These are phyloP conservation scores for Lymantria dispar DNA, from an alignment of 2,888 invertebrate genomes.

Conservation along the genomic window DNA sequence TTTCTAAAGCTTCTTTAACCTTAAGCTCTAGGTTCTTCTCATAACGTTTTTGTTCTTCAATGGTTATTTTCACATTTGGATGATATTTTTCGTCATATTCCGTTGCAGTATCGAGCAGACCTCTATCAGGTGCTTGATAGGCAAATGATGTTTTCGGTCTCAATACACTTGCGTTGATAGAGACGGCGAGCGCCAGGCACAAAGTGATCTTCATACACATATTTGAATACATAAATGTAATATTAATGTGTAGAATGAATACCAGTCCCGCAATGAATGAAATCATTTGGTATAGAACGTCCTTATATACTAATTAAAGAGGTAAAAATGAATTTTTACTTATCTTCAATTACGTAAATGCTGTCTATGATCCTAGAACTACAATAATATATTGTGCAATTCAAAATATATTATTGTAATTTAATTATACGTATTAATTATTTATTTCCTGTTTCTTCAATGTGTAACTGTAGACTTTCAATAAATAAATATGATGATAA, in stretches of 20 bases:
- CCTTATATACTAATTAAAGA: constrained; percentile 6
- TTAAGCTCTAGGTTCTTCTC: constrained; percentile 6
- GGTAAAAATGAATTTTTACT: not conserved
- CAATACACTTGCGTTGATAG: constrained; percentile 17
- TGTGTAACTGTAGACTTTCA: not conserved
- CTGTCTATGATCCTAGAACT: not conserved
- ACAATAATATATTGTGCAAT: not conserved
- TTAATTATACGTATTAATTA: not conserved
- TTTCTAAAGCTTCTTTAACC: constrained; percentile 3
- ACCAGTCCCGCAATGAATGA: constrained; percentile 5
- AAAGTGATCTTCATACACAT: constrained; percentile 30
- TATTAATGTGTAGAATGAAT: constrained; percentile 23
- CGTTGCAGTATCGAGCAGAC: constrained; percentile 15
- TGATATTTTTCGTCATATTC: constrained; percentile 10
- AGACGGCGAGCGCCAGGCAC: constrained; percentile 18
- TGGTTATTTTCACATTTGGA: constrained; percentile 14
- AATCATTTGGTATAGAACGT: not conserved
- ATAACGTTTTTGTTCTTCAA: too few relatives aligned
- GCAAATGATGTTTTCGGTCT: not conserved
- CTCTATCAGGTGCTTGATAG: not conserved
- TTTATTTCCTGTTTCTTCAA: not conserved
- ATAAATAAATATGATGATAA: not conserved
- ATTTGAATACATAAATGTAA: constrained; percentile 27
- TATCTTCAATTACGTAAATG: not conserved
- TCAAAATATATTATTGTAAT: not conserved